Evolutionary conservation across 1,140 invertebrate species (phyloP), one percentile per base, ranked within the genome.

Genomic region (Euwallacea fornicatus): DNA sequence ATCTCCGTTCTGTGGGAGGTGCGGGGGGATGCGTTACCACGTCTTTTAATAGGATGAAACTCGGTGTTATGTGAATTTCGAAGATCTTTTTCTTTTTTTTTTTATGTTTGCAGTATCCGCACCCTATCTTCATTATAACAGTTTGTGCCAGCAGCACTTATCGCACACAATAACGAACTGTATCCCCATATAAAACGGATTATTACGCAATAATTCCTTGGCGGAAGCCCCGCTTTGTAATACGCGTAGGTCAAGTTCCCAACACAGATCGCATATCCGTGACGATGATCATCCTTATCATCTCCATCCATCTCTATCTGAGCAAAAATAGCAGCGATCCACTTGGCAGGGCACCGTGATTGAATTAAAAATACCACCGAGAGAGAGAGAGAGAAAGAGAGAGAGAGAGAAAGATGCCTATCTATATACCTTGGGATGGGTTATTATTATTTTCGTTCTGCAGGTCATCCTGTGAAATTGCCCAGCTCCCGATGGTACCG

Each of bases 371-470:
- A 56, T 56, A 56, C 54, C 10, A 56, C 54, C 2, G 9, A 50
- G 46, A 50, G 21, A 33, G 21, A 33, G 21, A 33, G 21, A 33
- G 4, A 33, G 21, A 33, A n/a, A n/a, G n/a, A 50, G 9, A 50
- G 46, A 50, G 21, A 33, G 21, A 33, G 21, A 33, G 21, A 33
- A 33, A 33, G 21, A 33, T 33, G 21, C 21, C 13, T 50, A 13
- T 13, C 46, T 50, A 50, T 10, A 50, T 50, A 50, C 13, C 46
- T 50, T 13, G 0, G 9, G 13, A 50, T 50, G 16, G 10, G 11
- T 56, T 15, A 56, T 56, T 56, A 13, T 56, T 50, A 50, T 56
- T 56, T 56, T 56, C 11, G 54, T 56, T 56, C 54, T 56, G 54
- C 54, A 13, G 54, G 54, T 56, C 54, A 56, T 56, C 54, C 11